Evolutionary conservation across 2,113 vertebrate species (phyloP).

Genomic region (Bathybates hornii): DNA sequence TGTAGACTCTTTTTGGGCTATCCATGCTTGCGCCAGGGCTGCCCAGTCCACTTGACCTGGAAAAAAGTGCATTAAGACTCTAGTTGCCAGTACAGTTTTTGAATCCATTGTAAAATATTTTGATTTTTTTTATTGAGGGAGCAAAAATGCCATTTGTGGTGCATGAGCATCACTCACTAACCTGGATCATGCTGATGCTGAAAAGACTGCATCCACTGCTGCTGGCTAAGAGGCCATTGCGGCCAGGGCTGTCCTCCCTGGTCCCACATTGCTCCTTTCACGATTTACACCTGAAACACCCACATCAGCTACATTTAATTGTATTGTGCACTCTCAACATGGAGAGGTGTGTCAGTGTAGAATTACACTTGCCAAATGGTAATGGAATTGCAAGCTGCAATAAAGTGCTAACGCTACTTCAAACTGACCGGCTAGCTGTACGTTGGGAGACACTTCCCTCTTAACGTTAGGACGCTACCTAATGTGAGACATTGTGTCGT

Average conservation of each 20-base stretch:
- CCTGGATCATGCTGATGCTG: slow-evolving; percentile 98
- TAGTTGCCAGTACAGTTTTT: background rate
- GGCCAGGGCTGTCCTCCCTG: slow-evolving; percentile 99
- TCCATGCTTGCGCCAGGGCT: slow-evolving; percentile 98
- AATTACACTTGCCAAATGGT: background rate
- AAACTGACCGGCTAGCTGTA: background rate
- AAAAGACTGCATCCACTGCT: slow-evolving; percentile 99
- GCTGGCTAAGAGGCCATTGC: slow-evolving; percentile 98
- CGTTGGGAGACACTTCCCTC: fast-evolving
- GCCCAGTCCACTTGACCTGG: slow-evolving; percentile 98
- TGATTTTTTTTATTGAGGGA: background rate
- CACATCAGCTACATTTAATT: background rate
- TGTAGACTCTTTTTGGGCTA: slow-evolving; percentile 94
- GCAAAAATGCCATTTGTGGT: too few species aligned
- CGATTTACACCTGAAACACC: slow-evolving; percentile 3
- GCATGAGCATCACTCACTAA: slow-evolving; percentile 53
- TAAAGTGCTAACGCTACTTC: background rate
- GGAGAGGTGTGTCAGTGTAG: background rate
- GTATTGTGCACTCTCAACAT: background rate
- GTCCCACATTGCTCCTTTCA: slow-evolving; percentile 88
- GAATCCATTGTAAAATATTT: background rate
- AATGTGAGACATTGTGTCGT: too few species aligned
- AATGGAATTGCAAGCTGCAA: background rate
- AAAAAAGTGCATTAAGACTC: background rate
- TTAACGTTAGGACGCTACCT: background rate